Base-by-base conservation (phyloP, 2,888 invertebrate genomes). In the Mycalesis mineus region DNA sequence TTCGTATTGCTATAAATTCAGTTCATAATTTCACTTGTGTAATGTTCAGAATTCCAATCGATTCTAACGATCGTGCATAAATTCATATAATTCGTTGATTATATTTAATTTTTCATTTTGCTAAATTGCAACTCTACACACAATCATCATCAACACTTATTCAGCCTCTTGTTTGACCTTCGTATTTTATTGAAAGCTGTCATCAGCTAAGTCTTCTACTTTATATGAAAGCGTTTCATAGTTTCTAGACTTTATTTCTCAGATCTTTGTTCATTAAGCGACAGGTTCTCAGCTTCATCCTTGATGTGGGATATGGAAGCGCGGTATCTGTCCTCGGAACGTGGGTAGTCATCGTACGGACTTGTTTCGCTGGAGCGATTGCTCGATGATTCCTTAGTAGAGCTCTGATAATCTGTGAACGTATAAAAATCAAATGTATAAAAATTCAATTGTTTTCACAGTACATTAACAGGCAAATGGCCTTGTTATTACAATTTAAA, bases 221-320 rank as follows among this genome's bases (percentile, higher is more conserved):
- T 22, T 33, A 39, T 40, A 13, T 39, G n/a, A 29, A 53, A 55
- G 52, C 36, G 36, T 8, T 17, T 39, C 28, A 39, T 7, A 44
- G 8, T n/a, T n/a, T n/a, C 47, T 44, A 13, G n/a, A 13, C 13
- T 72, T 76, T 86, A 88, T 72, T 88, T 89, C 66, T 89, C 89
- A 78, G 84, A 84, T 80, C 89, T 84, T 67, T 88, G 88, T 69
- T 88, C 88, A 71, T 90, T 90, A 55, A 90, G 82, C 5, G 90
- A 91, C 7, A 91, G 73, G 69, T 91, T 91, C 61, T 91, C 90
- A 0, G 90, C 90, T 67, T 91, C 90, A 59, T 90, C 90, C 62
- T 89, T 87, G 67, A 86, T 82, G 71, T 87, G 90, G 1, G 86
- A 82, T 65, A 84, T 77, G 54, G 84, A 75, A 28, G 85, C 73